A percentile compares a stretch with the other conserved stretches of the same genome.
phyloP scores from a whole-genome alignment of 2,888 invertebrate genomes.

The Parapristionchus giblindavisi region DNA sequence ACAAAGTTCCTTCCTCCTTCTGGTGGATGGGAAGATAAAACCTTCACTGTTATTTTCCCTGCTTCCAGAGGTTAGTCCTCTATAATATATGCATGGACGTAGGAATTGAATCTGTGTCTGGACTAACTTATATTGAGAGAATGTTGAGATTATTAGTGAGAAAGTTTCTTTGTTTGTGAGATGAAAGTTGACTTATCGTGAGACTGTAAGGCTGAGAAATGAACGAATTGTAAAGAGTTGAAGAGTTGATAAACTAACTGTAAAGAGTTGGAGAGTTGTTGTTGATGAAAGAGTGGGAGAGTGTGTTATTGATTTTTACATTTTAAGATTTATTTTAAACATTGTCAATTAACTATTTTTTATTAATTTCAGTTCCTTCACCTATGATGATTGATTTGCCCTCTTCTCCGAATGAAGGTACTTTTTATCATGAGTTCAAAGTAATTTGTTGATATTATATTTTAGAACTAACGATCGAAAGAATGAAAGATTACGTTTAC shows the following conservation, averaged over 20 bases:
- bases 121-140: neutral
- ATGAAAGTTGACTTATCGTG: neutral
- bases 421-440: too few relatives aligned
- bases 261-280: conserved; percentile 21
- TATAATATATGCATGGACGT: too few relatives aligned
- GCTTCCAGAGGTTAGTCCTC: conserved; percentile 36
- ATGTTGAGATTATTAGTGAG: neutral
- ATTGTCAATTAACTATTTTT: too few relatives aligned
- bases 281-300: conserved; percentile 37
- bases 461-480: too few relatives aligned
- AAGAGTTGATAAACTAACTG: too few relatives aligned
- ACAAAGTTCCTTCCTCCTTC: conserved; percentile 76
- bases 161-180: neutral
- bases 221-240: neutral
- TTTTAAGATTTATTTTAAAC: too few relatives aligned
- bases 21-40: conserved; percentile 82
- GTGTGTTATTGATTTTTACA: too few relatives aligned
- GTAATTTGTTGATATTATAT: too few relatives aligned
- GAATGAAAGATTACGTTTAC: too few relatives aligned
- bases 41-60: conserved; percentile 76
- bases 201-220: conserved; percentile 22
- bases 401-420: too few relatives aligned
- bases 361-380: too few relatives aligned
- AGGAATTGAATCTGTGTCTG: neutral
- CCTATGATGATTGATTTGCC: too few relatives aligned